Conservation (phyloP, 2,797 vertebrate species). For the Phrynocephalus vlangalii region DNA sequence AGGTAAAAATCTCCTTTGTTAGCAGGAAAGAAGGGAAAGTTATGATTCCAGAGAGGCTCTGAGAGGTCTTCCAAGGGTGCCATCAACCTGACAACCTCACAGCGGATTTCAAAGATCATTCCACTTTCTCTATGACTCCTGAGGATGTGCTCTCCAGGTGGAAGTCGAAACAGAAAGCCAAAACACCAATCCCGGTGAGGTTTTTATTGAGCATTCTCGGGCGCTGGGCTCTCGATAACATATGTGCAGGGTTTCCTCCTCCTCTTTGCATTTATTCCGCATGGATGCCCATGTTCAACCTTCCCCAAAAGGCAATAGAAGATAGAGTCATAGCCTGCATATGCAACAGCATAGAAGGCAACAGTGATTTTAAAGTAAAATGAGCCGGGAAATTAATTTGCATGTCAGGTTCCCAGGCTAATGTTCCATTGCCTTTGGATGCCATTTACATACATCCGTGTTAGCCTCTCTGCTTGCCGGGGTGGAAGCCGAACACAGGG, state of each 20-base stretch:
- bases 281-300: neutral
- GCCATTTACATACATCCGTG: neutral
- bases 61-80: constrained; percentile 2
- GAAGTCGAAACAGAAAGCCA: constrained; percentile 18
- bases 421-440: neutral
- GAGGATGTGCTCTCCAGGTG: neutral
- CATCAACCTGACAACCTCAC: constrained; percentile 3
- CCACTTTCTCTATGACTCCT: neutral
- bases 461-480: neutral
- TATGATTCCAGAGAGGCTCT: neutral
- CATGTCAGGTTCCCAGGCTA: constrained; percentile 14
- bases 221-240: neutral
- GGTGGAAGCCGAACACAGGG: neutral
- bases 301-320: constrained; percentile 38
- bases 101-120: fast-evolving
- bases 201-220: neutral
- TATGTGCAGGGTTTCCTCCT: constrained; percentile 5
- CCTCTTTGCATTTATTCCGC: constrained; percentile 35
- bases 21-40: constrained; percentile 54
- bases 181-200: neutral
- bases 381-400: neutral
- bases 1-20: constrained; percentile 70
- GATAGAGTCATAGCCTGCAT: neutral
- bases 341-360: constrained; percentile 1
- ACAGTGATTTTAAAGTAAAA: constrained; percentile 41